Base-by-base conservation (phyloP, 2,888 invertebrate species). In the Hemistola chrysoprasaria region DNA sequence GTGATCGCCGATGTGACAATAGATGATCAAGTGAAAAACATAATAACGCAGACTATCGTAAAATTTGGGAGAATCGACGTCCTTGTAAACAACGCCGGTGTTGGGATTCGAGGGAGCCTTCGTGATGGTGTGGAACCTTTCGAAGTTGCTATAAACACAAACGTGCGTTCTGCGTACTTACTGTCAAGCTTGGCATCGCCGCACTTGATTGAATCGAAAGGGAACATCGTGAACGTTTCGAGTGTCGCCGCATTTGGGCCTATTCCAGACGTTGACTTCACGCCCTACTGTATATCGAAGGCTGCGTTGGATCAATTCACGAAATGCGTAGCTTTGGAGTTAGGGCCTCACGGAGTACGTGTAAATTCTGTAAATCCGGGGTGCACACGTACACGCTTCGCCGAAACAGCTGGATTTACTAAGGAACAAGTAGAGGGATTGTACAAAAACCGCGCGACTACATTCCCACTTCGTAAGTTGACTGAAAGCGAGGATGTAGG, bases 301-400 rank as follows among this genome's bases (percentile, higher is more conserved):
- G 92, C 97, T 16, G 97, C 97, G 2, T 78, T 98, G 7, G 98
- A 99, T 86, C 98, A 98, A 71, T 93, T 99, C 56, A 98, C 98
- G 0, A 92, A 93, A 68, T 97, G 97, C 71, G 89, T 93, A 5
- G 98, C 98, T 6, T 78, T 98, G 34, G 98, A 96, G 65, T 79
- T 96, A 34, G 95, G 93, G 22, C 67, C 90, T 0, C 92, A 93
- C 61, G 92, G 93, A 50, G 95, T 98, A 0, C 90, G 97, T 24
- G 96, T 95, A 0, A 98, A 98, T 79, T 92, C 94, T 21, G 96
- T 98, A 0, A 97, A 97, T 83, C 98, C 98, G 3, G 98, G 98
- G n/a, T 97, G 97, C 0, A 93, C 95, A 3, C 78, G 93, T n/a
- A 98, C 98, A 7, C 49, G 66, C 20, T 86, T 86, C 47, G 74